These are phyloP conservation scores for Megaceryle maxima DNA, from an alignment of 2,113 vertebrate genomes.

Conservation along the genomic window DNA sequence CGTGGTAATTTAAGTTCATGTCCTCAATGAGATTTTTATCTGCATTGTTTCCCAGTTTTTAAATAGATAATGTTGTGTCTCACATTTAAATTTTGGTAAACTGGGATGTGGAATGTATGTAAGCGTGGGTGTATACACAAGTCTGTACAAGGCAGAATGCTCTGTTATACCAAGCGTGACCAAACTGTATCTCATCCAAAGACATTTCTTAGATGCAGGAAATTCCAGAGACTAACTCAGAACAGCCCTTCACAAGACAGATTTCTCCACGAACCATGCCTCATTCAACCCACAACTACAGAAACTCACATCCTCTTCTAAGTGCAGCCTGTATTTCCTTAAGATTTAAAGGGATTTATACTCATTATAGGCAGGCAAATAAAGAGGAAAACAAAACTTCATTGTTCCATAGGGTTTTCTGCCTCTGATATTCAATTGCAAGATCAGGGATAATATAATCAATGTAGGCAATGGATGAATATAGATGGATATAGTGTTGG, in stretches of 20 bases:
- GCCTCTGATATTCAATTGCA: neutral
- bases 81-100: constrained; percentile 4
- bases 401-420: neutral
- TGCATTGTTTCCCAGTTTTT: neutral
- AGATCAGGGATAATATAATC: neutral
- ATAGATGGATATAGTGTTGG: neutral
- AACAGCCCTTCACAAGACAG: neutral
- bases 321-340: neutral
- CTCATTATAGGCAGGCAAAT: neutral
- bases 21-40: constrained; percentile 37
- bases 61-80: constrained; percentile 21
- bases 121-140: neutral
- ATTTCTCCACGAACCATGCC: neutral
- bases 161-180: neutral
- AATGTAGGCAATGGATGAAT: neutral
- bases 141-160: neutral
- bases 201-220: neutral
- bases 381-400: neutral
- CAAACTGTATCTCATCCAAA: neutral
- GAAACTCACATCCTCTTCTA: neutral
- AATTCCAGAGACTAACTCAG: constrained; percentile 2
- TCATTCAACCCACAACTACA: neutral
- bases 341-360: neutral
- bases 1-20: neutral
- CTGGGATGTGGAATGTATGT: neutral